Conservation (phyloP, 2,113 vertebrate species). For the Rousettus leschenaultii region DNA sequence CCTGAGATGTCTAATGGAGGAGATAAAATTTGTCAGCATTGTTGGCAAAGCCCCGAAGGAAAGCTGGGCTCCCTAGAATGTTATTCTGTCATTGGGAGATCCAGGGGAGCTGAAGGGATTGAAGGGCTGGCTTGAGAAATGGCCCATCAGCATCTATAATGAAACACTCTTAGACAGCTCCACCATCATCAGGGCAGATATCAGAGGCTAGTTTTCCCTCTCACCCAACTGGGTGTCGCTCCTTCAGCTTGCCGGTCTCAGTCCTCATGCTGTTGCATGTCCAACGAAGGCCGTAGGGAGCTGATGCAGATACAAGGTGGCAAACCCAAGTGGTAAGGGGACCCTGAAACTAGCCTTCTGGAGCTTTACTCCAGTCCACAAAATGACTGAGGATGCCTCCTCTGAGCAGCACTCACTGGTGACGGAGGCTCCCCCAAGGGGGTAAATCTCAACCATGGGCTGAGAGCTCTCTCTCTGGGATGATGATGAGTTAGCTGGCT, state of each 20-base stretch:
- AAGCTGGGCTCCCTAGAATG: not conserved
- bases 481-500: not conserved
- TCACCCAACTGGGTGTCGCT: not conserved
- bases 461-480: not conserved
- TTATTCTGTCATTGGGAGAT: fast-evolving
- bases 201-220: not conserved
- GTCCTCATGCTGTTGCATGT: not conserved
- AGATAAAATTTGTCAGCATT: not conserved
- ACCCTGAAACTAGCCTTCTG: not conserved
- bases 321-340: not conserved
- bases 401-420: not conserved
- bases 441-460: not conserved
- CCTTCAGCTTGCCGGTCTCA: not conserved
- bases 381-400: not conserved
- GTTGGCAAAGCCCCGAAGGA: not conserved
- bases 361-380: not conserved
- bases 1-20: not conserved
- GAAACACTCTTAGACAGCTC: no score
- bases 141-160: fast-evolving
- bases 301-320: not conserved
- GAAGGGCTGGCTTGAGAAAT: not conserved
- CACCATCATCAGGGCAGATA: no score
- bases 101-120: fast-evolving
- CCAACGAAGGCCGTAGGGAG: not conserved
- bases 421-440: not conserved